Percentiles rank a stretch among this genome's conserved stretches.
These are phyloP conservation scores for Parochlus steinenii DNA, from an alignment of 2,888 invertebrate species.

Conservation along the genomic window DNA sequence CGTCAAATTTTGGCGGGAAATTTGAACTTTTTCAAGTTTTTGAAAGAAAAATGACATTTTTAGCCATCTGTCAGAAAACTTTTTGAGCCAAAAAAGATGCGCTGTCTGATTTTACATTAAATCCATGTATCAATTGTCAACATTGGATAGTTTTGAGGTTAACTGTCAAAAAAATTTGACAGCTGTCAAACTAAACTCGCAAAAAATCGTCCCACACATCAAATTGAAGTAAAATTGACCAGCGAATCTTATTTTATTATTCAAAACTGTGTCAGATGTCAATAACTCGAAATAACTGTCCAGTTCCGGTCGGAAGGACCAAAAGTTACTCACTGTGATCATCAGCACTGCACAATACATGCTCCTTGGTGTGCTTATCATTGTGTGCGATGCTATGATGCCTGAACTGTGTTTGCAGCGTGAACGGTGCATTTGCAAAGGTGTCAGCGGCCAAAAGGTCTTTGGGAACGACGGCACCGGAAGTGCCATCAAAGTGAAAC, in stretches of 20 bases:
- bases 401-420: slow-evolving; percentile 87
- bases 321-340: slow-evolving; percentile 66
- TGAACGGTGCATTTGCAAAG: slow-evolving; percentile 62
- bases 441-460: slow-evolving; percentile 48
- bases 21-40: not conserved
- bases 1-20: not conserved
- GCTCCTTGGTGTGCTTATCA: slow-evolving; percentile 88
- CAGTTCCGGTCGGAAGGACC: too few species aligned
- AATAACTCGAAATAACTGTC: not conserved
- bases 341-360: slow-evolving; percentile 91
- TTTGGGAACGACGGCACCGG: slow-evolving; percentile 71
- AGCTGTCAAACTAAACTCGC: too few species aligned
- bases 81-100: not conserved
- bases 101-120: too few species aligned
- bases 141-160: too few species aligned
- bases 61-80: too few species aligned
- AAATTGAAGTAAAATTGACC: too few species aligned
- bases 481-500: slow-evolving; percentile 90
- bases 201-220: too few species aligned
- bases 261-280: not conserved
- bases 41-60: too few species aligned
- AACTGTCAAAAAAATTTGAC: too few species aligned
- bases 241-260: too few species aligned
- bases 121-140: too few species aligned
- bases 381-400: slow-evolving; percentile 65